phyloP scores from a whole-genome alignment of 2,797 vertebrate genomes.

The Anas bernieri region DNA sequence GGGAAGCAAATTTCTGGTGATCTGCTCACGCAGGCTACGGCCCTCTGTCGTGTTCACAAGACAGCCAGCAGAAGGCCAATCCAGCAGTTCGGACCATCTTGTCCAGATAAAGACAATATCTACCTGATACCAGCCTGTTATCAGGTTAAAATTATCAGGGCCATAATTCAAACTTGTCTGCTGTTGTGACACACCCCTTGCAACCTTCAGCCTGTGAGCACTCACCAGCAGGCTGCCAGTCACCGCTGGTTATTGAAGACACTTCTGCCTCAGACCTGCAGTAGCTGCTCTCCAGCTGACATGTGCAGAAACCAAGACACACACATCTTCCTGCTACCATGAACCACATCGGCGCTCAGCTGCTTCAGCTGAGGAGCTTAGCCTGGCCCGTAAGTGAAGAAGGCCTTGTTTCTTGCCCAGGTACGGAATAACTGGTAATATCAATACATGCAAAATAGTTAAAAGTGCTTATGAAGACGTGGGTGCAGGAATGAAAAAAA shows the following conservation, averaged over 20 bases:
- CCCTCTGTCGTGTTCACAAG: not conserved
- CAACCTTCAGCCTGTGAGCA: not conserved
- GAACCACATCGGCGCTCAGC: not conserved
- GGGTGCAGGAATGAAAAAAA: not conserved
- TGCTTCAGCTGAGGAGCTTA: not conserved
- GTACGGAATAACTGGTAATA: not conserved
- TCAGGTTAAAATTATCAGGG: not conserved
- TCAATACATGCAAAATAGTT: not conserved
- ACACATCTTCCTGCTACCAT: not conserved
- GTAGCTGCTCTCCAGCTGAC: not conserved
- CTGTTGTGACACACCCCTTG: not conserved
- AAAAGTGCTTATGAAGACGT: not conserved
- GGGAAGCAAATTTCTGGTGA: not conserved
- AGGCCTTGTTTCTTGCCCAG: not conserved
- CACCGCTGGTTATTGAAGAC: not conserved
- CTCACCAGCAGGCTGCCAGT: not conserved
- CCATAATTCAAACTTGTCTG: not conserved
- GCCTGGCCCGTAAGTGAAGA: not conserved
- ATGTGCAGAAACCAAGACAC: not conserved
- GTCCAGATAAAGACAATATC: fast-evolving
- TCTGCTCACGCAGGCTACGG: not conserved
- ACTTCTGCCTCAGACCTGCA: not conserved
- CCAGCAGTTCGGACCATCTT: not conserved
- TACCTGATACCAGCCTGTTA: not conserved
- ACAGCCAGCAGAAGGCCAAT: not conserved